Evolutionary conservation across 2,888 invertebrate species (phyloP).

Genomic region (Papilio gigon): DNA sequence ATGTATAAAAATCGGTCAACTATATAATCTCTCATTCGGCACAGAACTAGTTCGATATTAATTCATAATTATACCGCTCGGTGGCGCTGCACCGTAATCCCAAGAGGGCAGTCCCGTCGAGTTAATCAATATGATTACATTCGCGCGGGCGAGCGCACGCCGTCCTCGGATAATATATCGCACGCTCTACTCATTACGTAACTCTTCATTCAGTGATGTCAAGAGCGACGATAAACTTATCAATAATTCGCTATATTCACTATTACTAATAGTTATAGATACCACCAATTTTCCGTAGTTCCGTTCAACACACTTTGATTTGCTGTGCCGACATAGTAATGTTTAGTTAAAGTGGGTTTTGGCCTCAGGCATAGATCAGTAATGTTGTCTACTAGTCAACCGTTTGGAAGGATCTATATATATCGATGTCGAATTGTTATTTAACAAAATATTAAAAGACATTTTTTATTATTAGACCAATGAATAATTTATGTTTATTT

Average conservation of each 20-base stretch:
- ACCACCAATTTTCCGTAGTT: neutral
- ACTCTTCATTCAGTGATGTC: slow-evolving; percentile 29
- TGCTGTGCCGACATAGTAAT: too few relatives aligned
- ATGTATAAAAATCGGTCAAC: neutral
- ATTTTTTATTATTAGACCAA: too few relatives aligned
- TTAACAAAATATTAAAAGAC: too few relatives aligned
- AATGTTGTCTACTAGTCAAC: too few relatives aligned
- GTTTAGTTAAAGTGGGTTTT: too few relatives aligned
- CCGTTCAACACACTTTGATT: too few relatives aligned
- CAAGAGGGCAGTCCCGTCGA: slow-evolving; percentile 30
- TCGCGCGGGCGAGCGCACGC: slow-evolving; percentile 63
- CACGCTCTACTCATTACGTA: slow-evolving; percentile 39
- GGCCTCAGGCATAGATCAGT: too few relatives aligned
- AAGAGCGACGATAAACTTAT: slow-evolving; percentile 7
- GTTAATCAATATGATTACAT: slow-evolving; percentile 50
- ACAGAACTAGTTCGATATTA: slow-evolving; percentile 20
- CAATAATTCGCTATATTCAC: slow-evolving; percentile 8
- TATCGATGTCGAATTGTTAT: too few relatives aligned
- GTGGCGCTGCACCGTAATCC: slow-evolving; percentile 6
- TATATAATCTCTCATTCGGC: neutral
- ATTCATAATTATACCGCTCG: slow-evolving; percentile 31
- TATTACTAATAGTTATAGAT: neutral
- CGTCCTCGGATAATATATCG: slow-evolving; percentile 45
- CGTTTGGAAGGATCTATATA: too few relatives aligned
- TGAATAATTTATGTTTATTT: too few relatives aligned